Evolutionary conservation across 1,140 invertebrate genomes (phyloP).

Genomic region (Pseudomyrmex sp.): DNA sequence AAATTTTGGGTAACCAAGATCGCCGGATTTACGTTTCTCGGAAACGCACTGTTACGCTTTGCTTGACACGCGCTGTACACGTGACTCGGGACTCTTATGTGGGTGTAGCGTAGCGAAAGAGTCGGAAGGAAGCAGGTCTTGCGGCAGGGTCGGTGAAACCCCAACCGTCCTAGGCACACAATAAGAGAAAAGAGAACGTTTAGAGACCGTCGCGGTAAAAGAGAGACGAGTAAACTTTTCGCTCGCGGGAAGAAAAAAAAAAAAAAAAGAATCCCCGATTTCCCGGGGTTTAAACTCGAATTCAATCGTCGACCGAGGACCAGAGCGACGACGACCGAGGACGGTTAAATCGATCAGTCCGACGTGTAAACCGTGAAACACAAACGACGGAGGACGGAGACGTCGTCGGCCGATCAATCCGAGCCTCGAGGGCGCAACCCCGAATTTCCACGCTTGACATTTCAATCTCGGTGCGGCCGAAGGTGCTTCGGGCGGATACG

Average conservation of each 20-base stretch:
- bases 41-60: too few relatives aligned
- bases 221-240: not conserved
- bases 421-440: constrained; percentile 30
- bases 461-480: constrained; percentile 42
- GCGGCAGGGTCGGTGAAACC: constrained; percentile 82
- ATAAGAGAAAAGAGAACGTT: not conserved
- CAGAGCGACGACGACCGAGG: constrained; percentile 15
- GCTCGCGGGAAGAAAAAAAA: not conserved
- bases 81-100: constrained; percentile 44
- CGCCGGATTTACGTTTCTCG: too few relatives aligned
- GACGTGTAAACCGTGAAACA: constrained; percentile 50
- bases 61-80: too few relatives aligned
- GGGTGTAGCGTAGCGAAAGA: constrained; percentile 5
- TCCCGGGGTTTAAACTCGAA: constrained; percentile 11
- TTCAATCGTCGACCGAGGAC: constrained; percentile 38
- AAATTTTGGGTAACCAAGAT: too few relatives aligned
- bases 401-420: constrained; percentile 44
- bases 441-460: constrained; percentile 46
- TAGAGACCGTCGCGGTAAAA: not conserved
- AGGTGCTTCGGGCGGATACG: constrained; percentile 33
- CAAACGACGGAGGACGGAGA: constrained; percentile 31
- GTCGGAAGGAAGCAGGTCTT: constrained; percentile 78
- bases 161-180: constrained; percentile 77
- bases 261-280: not conserved
- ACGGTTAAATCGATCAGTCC: constrained; percentile 51